Evolutionary conservation across 2,113 vertebrate species (phyloP).

Genomic region (Prietella phreatophila): DNA sequence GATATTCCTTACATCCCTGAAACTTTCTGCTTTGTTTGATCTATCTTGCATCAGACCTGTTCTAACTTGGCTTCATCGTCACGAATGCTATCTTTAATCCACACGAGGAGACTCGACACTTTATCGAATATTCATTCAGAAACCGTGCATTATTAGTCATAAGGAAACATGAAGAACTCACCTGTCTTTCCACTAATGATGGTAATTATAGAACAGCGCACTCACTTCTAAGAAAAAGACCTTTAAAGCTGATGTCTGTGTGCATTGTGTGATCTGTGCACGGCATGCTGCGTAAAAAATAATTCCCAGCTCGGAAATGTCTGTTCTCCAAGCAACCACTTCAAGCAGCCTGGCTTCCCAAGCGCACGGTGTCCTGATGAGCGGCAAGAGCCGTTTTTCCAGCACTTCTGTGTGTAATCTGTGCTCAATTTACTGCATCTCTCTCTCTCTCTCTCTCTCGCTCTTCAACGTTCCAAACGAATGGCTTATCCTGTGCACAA

Average conservation of each 20-base stretch:
- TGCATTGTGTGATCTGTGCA: neutral
- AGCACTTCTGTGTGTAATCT: conserved; percentile 10
- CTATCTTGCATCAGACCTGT: conserved; percentile 44
- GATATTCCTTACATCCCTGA: neutral
- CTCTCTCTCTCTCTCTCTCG: neutral
- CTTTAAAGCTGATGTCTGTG: neutral
- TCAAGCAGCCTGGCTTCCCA: neutral
- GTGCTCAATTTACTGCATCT: conserved; percentile 4
- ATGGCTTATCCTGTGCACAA: neutral
- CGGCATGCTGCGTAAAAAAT: conserved; percentile 16
- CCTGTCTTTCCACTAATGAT: neutral
- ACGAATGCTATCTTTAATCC: neutral
- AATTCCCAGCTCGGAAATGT: neutral
- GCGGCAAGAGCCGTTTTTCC: conserved; percentile 11
- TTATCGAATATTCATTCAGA: conserved; percentile 1
- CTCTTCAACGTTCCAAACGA: neutral
- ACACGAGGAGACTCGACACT: neutral
- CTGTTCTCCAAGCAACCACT: neutral
- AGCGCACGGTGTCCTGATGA: conserved; percentile 1
- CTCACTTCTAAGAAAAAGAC: conserved; percentile 49
- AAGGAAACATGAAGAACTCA: neutral
- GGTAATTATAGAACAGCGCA: conserved; percentile 53
- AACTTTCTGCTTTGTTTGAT: neutral
- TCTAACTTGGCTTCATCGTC: neutral
- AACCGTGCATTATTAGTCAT: neutral